These are phyloP conservation scores for Thaumatotibia leucotreta DNA, from an alignment of 1,140 invertebrate genomes.

Conservation along the genomic window DNA sequence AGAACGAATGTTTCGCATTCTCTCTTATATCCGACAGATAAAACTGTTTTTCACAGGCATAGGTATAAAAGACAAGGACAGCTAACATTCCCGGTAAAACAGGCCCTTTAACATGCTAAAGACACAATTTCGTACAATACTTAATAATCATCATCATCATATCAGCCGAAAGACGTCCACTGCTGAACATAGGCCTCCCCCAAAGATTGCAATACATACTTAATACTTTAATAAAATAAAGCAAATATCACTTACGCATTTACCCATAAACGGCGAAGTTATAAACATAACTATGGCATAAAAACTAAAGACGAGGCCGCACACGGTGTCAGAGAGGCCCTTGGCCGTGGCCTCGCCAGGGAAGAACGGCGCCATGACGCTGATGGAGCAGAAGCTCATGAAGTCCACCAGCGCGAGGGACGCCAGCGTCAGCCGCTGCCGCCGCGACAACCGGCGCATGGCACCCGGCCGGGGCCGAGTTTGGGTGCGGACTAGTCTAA, in stretches of 20 bases:
- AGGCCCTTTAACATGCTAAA: too few species aligned
- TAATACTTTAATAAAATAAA: too few species aligned
- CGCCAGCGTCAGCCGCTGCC: slow-evolving; percentile 77
- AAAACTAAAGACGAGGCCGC: slow-evolving; percentile 85
- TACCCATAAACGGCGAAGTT: slow-evolving; percentile 83
- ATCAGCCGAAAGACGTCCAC: too few species aligned
- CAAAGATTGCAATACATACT: too few species aligned
- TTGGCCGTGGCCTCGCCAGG: slow-evolving; percentile 81
- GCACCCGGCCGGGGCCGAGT: slow-evolving; percentile 71
- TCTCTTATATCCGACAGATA: too few species aligned
- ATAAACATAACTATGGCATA: slow-evolving; percentile 84
- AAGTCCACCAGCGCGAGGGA: slow-evolving; percentile 82
- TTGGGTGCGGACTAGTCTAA: slow-evolving; percentile 75
- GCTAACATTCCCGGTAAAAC: too few species aligned
- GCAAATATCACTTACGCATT: slow-evolving; percentile 78
- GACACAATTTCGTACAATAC: too few species aligned
- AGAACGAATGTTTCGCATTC: too few species aligned
- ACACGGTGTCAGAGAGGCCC: slow-evolving; percentile 80
- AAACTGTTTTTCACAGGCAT: too few species aligned
- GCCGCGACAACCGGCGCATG: slow-evolving; percentile 71
- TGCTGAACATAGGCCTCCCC: too few species aligned
- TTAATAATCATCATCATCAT: too few species aligned
- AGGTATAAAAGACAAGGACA: too few species aligned
- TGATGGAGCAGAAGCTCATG: slow-evolving; percentile 86
- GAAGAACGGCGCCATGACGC: slow-evolving; percentile 87